Evolutionary conservation across 2,113 vertebrate genomes (phyloP).

Genomic region (Hiodon tergisus): DNA sequence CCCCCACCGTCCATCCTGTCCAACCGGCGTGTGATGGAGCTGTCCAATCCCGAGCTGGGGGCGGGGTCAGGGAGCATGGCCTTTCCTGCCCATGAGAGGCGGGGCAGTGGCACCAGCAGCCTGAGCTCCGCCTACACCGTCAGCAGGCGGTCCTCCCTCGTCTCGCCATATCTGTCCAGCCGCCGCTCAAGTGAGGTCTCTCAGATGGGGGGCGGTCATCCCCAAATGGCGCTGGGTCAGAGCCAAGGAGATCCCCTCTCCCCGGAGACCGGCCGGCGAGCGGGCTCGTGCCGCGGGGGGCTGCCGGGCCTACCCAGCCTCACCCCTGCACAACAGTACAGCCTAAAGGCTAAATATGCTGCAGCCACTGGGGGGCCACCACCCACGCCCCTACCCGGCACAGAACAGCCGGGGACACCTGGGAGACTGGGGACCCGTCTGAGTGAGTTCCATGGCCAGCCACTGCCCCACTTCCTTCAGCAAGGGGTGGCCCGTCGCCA

Average conservation of each 20-base stretch:
- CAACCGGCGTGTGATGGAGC: constrained; percentile 68
- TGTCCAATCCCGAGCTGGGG: constrained; percentile 59
- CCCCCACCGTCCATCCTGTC: constrained; percentile 56
- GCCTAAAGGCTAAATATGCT: constrained; percentile 83
- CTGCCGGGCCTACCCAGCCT: constrained; percentile 74
- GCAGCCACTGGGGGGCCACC: constrained; percentile 81
- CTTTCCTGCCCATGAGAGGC: constrained; percentile 64
- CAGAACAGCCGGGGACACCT: constrained; percentile 60
- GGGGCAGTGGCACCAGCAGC: constrained; percentile 85
- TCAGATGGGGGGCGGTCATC: constrained; percentile 53
- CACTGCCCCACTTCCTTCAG: constrained; percentile 56
- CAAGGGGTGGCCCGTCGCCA: constrained; percentile 61
- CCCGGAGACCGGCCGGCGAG: constrained; percentile 61
- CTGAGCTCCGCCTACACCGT: constrained; percentile 90
- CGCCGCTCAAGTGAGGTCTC: constrained; percentile 71
- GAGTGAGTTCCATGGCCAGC: constrained; percentile 57
- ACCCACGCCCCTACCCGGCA: constrained; percentile 70
- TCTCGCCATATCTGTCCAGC: constrained; percentile 74
- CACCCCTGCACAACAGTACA: constrained; percentile 83
- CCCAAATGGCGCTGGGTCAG: constrained; percentile 26
- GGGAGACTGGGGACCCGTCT: constrained; percentile 49
- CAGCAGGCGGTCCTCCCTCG: constrained; percentile 84
- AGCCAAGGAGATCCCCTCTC: constrained; percentile 63
- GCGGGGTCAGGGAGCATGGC: constrained; percentile 34
- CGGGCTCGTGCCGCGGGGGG: constrained; percentile 49